phyloP scores from a whole-genome alignment of 2,797 vertebrate genomes.

The Tadarida brasiliensis region DNA sequence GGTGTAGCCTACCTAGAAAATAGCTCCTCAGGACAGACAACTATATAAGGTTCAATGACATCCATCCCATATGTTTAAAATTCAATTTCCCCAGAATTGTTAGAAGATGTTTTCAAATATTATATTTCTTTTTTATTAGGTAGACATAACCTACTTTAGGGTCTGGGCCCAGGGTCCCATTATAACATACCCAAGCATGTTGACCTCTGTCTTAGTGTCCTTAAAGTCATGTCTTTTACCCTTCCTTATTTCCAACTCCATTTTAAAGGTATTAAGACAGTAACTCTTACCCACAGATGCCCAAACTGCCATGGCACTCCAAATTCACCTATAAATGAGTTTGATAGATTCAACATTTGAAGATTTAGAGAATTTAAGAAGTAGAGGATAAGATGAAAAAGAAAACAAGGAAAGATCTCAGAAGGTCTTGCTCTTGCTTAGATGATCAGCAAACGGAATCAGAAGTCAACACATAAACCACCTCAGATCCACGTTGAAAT shows the following conservation, averaged over 20 bases:
- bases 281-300: neutral
- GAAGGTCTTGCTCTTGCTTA: neutral
- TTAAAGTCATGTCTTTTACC: neutral
- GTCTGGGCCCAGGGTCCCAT: neutral
- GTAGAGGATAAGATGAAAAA: neutral
- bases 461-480: neutral
- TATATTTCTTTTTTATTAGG: neutral
- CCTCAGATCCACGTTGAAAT: neutral
- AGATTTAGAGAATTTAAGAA: neutral
- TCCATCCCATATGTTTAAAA: neutral
- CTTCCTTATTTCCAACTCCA: neutral
- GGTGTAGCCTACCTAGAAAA: neutral
- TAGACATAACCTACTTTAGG: neutral
- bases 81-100: neutral
- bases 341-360: neutral
- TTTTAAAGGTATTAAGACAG: constrained; percentile 2
- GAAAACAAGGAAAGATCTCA: neutral
- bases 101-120: neutral
- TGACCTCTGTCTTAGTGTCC: neutral
- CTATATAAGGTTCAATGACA: neutral
- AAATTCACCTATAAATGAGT: neutral
- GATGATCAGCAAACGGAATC: neutral
- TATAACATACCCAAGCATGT: neutral
- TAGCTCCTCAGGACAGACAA: neutral
- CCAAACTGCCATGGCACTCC: neutral